These are phyloP conservation scores for Pseudanteris insignis DNA, from an alignment of 2,888 invertebrate genomes.

Conservation along the genomic window DNA sequence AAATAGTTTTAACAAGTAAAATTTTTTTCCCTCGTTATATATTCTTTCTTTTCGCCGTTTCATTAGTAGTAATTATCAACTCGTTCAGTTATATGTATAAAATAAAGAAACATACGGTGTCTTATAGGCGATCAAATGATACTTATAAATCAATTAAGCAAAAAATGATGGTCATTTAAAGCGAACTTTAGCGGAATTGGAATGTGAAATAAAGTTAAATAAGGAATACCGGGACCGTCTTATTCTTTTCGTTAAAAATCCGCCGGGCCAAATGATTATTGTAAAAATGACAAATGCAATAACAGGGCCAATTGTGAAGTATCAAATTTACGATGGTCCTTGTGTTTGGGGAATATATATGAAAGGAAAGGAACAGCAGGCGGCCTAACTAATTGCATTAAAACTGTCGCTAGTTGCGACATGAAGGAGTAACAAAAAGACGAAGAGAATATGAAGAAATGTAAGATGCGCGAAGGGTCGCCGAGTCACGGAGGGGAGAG, in stretches of 20 bases:
- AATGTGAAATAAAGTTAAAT: too few relatives aligned
- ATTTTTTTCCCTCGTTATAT: too few relatives aligned
- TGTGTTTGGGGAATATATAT: constrained; percentile 2
- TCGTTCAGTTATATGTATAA: too few relatives aligned
- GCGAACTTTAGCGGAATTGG: too few relatives aligned
- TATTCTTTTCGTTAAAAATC: constrained; percentile 3
- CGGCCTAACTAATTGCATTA: constrained; percentile 17
- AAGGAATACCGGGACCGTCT: not conserved
- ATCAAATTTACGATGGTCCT: constrained; percentile 9
- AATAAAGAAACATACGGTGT: too few relatives aligned
- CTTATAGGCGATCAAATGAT: too few relatives aligned
- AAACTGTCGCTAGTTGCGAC: constrained; percentile 20
- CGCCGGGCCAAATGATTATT: constrained; percentile 10
- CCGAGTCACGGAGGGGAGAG: constrained; percentile 6
- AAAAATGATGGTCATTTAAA: too few relatives aligned
- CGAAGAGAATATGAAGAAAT: constrained; percentile 16
- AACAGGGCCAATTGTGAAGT: constrained; percentile 9
- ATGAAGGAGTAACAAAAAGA: constrained; percentile 12
- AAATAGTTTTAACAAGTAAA: too few relatives aligned
- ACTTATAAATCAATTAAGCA: too few relatives aligned
- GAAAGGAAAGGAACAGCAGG: constrained; percentile 16
- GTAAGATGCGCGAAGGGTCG: constrained; percentile 6
- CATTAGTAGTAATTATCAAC: too few relatives aligned
- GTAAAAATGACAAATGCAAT: constrained; percentile 16
- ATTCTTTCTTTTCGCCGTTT: too few relatives aligned